Evolutionary conservation across 2,888 invertebrate genomes (phyloP).

Genomic region (Bruchidius siliquastri): DNA sequence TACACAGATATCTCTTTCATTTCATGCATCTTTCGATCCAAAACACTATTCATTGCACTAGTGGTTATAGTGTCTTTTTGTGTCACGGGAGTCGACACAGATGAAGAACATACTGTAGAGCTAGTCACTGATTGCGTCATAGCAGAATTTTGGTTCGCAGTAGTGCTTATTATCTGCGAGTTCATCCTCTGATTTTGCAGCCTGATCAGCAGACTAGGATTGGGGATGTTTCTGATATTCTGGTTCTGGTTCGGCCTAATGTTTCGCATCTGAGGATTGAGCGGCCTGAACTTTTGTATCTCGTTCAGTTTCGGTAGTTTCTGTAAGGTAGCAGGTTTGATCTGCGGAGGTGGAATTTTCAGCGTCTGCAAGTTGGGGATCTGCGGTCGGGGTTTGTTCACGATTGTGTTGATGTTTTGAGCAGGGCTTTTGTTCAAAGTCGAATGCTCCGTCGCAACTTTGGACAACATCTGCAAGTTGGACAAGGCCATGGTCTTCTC

Average conservation of each 20-base stretch:
- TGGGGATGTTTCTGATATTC: slow-evolving; percentile 59
- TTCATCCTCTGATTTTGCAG: slow-evolving; percentile 49
- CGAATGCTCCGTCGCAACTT: slow-evolving; percentile 43
- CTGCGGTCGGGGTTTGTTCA: slow-evolving; percentile 34
- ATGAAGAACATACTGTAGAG: slow-evolving; percentile 7
- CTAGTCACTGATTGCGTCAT: not conserved
- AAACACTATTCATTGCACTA: slow-evolving; percentile 2
- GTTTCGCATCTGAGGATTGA: slow-evolving; percentile 35
- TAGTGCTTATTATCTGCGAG: slow-evolving; percentile 20
- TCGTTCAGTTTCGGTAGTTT: slow-evolving; percentile 49
- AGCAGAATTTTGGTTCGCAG: not conserved
- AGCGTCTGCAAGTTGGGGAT: slow-evolving; percentile 41
- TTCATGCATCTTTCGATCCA: slow-evolving; percentile 26
- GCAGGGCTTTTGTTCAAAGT: slow-evolving; percentile 23
- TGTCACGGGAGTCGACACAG: slow-evolving; percentile 4
- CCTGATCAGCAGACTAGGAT: slow-evolving; percentile 57
- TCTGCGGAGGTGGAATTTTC: slow-evolving; percentile 30
- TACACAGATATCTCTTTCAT: slow-evolving; percentile 33
- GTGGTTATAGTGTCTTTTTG: not conserved
- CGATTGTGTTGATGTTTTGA: slow-evolving; percentile 10
- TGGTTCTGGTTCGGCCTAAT: slow-evolving; percentile 51
- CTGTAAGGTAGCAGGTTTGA: slow-evolving; percentile 32
- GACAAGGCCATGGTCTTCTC: slow-evolving; percentile 35
- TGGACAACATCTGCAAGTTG: slow-evolving; percentile 55
- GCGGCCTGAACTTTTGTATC: slow-evolving; percentile 42